These are phyloP conservation scores for Ectemnius cavifrons DNA, from an alignment of 2,888 invertebrate genomes.

Conservation along the genomic window DNA sequence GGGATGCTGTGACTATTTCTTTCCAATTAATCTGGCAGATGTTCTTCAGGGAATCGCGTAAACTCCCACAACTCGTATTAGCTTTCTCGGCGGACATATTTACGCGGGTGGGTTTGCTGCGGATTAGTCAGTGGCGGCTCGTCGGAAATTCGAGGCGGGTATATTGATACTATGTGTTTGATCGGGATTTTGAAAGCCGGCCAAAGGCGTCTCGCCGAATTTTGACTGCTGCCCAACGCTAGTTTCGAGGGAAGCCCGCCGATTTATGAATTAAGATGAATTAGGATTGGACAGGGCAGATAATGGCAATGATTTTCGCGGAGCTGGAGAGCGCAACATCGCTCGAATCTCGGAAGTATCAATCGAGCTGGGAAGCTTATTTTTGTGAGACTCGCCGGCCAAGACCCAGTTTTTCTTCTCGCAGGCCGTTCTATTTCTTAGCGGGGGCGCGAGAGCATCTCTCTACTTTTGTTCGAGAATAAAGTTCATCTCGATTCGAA, in stretches of 20 bases:
- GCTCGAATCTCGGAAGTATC: slow-evolving; percentile 7
- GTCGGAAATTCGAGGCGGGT: slow-evolving; percentile 30
- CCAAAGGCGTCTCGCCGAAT: slow-evolving; percentile 37
- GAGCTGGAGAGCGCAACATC: background rate
- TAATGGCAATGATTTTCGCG: background rate
- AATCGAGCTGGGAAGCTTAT: slow-evolving; percentile 44
- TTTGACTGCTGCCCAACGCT: slow-evolving; percentile 19
- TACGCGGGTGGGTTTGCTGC: slow-evolving; percentile 1
- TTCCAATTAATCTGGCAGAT: no score
- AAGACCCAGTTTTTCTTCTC: slow-evolving; percentile 55
- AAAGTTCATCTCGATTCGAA: background rate
- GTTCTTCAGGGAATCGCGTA: no score
- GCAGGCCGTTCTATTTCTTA: slow-evolving; percentile 49
- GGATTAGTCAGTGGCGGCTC: slow-evolving; percentile 34
- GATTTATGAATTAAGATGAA: slow-evolving; percentile 8
- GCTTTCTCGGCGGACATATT: slow-evolving; percentile 6
- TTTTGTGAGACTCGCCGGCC: slow-evolving; percentile 47
- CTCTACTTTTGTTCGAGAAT: slow-evolving; percentile 36
- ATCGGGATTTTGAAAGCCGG: slow-evolving; percentile 31
- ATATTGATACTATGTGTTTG: slow-evolving; percentile 25
- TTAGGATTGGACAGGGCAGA: background rate
- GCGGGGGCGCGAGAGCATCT: slow-evolving; percentile 21
- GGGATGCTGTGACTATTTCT: no score
- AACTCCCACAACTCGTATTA: background rate
- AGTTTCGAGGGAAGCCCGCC: slow-evolving; percentile 6